phyloP scores from a whole-genome alignment of 2,797 vertebrate species.

The Lutjanus argentimaculatus region DNA sequence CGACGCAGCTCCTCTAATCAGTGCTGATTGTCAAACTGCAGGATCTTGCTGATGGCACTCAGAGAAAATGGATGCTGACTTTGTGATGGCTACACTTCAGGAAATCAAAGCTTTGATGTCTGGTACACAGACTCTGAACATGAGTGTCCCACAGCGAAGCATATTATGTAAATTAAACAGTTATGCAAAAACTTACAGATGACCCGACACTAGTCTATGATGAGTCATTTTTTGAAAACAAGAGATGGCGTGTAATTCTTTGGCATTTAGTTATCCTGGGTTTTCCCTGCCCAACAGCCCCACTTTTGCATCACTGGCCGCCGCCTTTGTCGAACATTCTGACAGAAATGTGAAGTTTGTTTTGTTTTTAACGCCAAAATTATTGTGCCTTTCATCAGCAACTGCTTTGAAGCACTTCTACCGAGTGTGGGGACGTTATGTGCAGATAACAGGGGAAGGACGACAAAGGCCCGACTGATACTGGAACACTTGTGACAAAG shows the following conservation, averaged over 20 bases:
- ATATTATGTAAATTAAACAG: constrained; percentile 17
- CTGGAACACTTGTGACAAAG: no score
- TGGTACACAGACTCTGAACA: constrained; percentile 24
- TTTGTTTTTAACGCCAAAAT: no score
- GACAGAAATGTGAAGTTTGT: no score
- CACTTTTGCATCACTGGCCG: no score
- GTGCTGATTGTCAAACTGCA: constrained; percentile 56
- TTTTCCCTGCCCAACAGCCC: no score
- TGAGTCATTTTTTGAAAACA: constrained; percentile 4
- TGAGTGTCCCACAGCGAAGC: rapidly evolving
- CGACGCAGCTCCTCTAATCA: constrained; percentile 50
- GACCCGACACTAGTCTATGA: neutral
- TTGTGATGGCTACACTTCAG: constrained; percentile 43
- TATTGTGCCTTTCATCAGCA: no score
- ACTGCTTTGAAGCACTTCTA: no score
- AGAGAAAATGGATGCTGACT: constrained; percentile 36
- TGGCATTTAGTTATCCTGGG: neutral
- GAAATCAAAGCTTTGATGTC: constrained; percentile 47
- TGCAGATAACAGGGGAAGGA: no score
- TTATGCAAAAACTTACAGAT: neutral
- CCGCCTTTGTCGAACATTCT: no score
- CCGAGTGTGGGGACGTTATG: no score
- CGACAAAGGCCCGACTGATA: no score
- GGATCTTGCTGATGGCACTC: constrained; percentile 45
- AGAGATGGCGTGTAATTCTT: neutral